Percentiles rank a stretch among this genome's conserved stretches.
Conservation (phyloP, 53 echinoderm and acorn worm genomes). For the Patiria pectinifera region DNA sequence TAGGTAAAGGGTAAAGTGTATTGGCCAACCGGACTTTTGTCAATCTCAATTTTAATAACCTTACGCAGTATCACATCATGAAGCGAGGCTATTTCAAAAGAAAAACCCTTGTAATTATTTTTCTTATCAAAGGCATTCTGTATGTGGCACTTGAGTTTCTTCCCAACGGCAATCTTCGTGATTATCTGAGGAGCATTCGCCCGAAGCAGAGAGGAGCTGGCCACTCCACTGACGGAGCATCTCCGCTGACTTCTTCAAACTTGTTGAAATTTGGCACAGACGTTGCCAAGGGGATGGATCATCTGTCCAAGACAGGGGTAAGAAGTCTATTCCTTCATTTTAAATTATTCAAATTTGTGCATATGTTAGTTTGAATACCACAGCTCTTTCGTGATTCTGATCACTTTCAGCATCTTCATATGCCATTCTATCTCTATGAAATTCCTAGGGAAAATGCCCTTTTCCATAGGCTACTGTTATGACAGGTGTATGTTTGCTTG, state of each 20-base stretch:
- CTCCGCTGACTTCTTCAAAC: background rate
- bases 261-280: background rate
- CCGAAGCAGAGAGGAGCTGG: background rate
- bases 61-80: no score
- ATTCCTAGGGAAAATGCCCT: no score
- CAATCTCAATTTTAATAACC: no score
- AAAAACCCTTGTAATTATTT: background rate
- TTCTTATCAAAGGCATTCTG: background rate
- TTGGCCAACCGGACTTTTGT: no score
- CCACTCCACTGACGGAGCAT: background rate
- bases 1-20: no score
- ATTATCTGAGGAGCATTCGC: background rate
- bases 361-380: no score
- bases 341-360: no score
- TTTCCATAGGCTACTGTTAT: background rate
- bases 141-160: conserved; percentile 9
- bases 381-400: no score
- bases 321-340: no score
- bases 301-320: conserved; percentile 18
- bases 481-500: no score
- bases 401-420: no score
- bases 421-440: no score
- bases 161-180: conserved; percentile 3
- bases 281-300: background rate
- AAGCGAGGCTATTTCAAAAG: background rate